Evolutionary conservation across 2,888 invertebrate genomes (phyloP), one percentile per base, ranked within the genome.

Genomic region (Pollenia angustigena): DNA sequence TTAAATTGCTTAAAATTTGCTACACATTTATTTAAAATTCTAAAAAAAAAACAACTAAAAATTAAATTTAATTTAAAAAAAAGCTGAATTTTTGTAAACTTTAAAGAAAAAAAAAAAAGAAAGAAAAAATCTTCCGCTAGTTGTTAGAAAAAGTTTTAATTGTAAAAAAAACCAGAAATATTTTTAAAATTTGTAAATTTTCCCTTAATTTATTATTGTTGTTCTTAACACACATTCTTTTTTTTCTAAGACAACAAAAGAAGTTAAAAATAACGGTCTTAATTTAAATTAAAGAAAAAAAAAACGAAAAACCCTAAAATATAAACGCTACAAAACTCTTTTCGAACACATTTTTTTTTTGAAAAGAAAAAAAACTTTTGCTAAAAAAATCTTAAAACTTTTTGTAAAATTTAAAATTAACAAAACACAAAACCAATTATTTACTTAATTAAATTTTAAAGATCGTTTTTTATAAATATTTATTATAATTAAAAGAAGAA

Each of bases 381-480:
- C 76, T 74, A 69, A 58, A 54, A 56, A 72, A 68, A 78, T 76
- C 76, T 84, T 56, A 87, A 85, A 83, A 89, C 88, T 87, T 88
- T 88, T 88, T 90, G 89, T 88, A 88, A 88, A 89, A 82, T 60
- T 84, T 81, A 69, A 32, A 60, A 75, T 46, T 46, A 72, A 46
- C 50, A 72, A 80, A 46, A 10, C 32, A 32, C 32, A 8, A 44
- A 80, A 88, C 58, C 56, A 85, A 80, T 85, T 81, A 88, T 87
- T 60, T 85, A 78, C 74, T 88, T 87, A 82, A 86, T 71, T 81
- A 80, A 79, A 66, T 54, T 44, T 79, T 62, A 86, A 89, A 86
- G 71, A 88, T 87, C 86, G 88, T 90, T 91, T 89, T 90, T 90
- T 90, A 91, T 89, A 90, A 88, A 81, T 85, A 86, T 89, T 81